A percentile compares a stretch with the other conserved stretches of the same genome.
Conservation (phyloP, 2,797 vertebrate species). For the Aulostomus chinensis region DNA sequence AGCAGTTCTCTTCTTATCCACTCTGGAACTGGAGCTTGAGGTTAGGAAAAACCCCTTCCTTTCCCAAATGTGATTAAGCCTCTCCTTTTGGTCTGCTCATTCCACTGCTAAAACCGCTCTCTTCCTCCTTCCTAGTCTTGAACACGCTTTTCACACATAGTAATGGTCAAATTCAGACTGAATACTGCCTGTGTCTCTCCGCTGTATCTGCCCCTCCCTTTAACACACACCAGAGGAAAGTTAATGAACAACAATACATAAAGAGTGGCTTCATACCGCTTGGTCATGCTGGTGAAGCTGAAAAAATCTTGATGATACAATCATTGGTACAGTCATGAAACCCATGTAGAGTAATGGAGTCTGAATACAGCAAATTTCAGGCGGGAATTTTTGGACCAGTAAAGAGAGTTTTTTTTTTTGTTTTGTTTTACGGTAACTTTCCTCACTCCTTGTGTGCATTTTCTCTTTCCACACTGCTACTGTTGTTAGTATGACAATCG, state of each 20-base stretch:
- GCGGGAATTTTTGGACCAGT: too few relatives aligned
- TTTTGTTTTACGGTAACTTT: too few relatives aligned
- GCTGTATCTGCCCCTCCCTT: background rate
- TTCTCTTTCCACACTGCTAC: too few relatives aligned
- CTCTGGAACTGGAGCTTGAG: background rate
- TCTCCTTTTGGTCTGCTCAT: constrained; percentile 12
- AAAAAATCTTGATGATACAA: background rate
- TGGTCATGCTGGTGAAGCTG: constrained; percentile 7
- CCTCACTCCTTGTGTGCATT: too few relatives aligned
- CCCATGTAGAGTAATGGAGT: too few relatives aligned
- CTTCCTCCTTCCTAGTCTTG: constrained; percentile 11
- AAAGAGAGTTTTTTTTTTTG: too few relatives aligned
- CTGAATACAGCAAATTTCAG: too few relatives aligned
- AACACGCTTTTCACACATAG: background rate
- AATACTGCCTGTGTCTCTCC: constrained; percentile 16
- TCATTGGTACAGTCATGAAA: too few relatives aligned
- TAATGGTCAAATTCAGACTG: background rate
- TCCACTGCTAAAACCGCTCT: constrained; percentile 1
- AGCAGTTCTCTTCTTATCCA: constrained; percentile 4
- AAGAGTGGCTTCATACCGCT: constrained; percentile 1
- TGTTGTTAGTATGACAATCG: too few relatives aligned
- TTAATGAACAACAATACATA: constrained; percentile 14
- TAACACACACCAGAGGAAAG: constrained; percentile 6
- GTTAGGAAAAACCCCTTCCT: constrained; percentile 17
- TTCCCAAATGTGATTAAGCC: background rate